Conservation (phyloP, 1,140 invertebrate genomes). For the Drosophila kurseongensis region DNA sequence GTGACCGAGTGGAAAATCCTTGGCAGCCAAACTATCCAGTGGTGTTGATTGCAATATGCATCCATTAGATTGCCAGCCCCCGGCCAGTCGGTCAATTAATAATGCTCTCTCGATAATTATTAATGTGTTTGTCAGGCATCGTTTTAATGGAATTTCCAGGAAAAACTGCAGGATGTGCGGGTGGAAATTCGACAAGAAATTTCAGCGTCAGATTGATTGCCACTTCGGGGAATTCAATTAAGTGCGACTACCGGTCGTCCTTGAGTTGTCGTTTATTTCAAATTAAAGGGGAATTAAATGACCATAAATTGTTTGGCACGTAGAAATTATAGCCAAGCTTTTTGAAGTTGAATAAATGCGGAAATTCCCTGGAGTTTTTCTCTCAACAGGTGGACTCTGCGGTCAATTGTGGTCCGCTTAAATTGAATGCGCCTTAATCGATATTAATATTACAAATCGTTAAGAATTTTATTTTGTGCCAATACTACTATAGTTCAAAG, state of each 20-base stretch:
- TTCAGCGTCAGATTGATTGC: constrained; percentile 43
- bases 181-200: constrained; percentile 38
- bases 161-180: constrained; percentile 26
- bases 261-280: background rate
- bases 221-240: constrained; percentile 31
- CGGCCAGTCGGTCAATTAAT: constrained; percentile 14
- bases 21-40: background rate
- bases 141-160: constrained; percentile 38
- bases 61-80: constrained; percentile 3
- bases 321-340: constrained; percentile 9
- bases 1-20: background rate
- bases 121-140: constrained; percentile 19
- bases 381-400: constrained; percentile 14
- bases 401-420: background rate
- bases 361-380: background rate
- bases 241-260: constrained; percentile 5
- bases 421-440: background rate
- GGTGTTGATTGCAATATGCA: constrained; percentile 27
- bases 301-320: constrained; percentile 12
- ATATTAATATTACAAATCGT: background rate
- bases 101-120: constrained; percentile 26
- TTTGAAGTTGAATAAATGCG: background rate
- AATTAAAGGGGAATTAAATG: constrained; percentile 34
- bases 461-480: too few relatives aligned
- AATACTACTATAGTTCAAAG: too few relatives aligned